phyloP scores from a whole-genome alignment of 2,113 vertebrate genomes.

The Sisor rabdophorus region DNA sequence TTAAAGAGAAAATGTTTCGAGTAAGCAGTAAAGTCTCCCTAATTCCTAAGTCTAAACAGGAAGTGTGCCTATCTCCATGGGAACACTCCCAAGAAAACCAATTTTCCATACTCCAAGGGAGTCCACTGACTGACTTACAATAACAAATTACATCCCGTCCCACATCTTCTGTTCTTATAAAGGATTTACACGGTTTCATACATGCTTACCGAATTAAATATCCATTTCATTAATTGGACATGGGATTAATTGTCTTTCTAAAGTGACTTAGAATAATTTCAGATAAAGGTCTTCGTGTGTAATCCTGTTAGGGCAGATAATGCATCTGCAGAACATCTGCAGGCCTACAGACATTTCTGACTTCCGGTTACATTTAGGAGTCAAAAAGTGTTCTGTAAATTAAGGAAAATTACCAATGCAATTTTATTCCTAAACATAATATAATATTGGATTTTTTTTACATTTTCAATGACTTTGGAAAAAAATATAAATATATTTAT shows the following conservation, averaged over 20 bases:
- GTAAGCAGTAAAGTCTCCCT: conserved; percentile 30
- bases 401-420: no score
- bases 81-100: conserved; percentile 61
- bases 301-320: neutral
- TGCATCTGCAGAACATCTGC: conserved; percentile 25
- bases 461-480: neutral
- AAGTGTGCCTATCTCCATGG: conserved; percentile 66
- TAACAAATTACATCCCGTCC: conserved; percentile 4
- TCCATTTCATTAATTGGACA: no score
- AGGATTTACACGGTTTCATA: neutral
- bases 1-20: conserved; percentile 20
- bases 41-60: conserved; percentile 56
- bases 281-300: no score
- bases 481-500: neutral
- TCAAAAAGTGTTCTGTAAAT: no score
- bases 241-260: neutral
- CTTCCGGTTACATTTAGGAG: conserved; percentile 28
- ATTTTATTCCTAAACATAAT: neutral
- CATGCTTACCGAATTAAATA: neutral
- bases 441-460: neutral
- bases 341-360: conserved; percentile 24
- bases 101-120: conserved; percentile 10
- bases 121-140: conserved; percentile 6
- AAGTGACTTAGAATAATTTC: neutral
- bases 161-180: neutral